These are phyloP conservation scores for Myodes glareolus DNA, from an alignment of 2,113 vertebrate genomes.

Conservation along the genomic window DNA sequence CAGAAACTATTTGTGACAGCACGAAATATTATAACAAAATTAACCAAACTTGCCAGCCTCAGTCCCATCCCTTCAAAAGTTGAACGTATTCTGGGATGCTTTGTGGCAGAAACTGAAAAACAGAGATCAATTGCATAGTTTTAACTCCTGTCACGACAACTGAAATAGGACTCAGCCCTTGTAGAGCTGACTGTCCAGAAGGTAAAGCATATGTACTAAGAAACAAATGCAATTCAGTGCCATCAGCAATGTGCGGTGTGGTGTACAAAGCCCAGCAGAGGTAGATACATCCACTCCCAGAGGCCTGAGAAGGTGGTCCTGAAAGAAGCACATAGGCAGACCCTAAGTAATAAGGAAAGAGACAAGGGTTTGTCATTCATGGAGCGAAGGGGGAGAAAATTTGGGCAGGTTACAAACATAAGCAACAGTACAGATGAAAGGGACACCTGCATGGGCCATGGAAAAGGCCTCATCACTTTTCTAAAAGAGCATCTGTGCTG, in stretches of 20 bases:
- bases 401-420: background rate
- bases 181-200: background rate
- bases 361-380: background rate
- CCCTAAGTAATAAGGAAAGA: background rate
- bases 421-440: background rate
- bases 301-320: background rate
- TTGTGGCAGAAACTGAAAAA: background rate
- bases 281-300: background rate
- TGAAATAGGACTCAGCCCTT: background rate
- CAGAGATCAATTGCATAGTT: background rate
- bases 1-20: background rate
- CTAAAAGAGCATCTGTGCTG: background rate
- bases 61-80: background rate
- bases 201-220: background rate
- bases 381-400: background rate
- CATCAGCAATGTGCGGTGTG: background rate
- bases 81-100: background rate
- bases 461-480: background rate
- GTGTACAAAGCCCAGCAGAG: rapidly evolving
- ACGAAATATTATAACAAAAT: background rate
- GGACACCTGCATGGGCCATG: background rate
- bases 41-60: background rate
- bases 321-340: background rate
- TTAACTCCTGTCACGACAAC: background rate
- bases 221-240: background rate